A percentile compares a stretch with the other conserved stretches of the same genome.
Conservation (phyloP, 2,113 vertebrate species). For the Maccullochella peelii region DNA sequence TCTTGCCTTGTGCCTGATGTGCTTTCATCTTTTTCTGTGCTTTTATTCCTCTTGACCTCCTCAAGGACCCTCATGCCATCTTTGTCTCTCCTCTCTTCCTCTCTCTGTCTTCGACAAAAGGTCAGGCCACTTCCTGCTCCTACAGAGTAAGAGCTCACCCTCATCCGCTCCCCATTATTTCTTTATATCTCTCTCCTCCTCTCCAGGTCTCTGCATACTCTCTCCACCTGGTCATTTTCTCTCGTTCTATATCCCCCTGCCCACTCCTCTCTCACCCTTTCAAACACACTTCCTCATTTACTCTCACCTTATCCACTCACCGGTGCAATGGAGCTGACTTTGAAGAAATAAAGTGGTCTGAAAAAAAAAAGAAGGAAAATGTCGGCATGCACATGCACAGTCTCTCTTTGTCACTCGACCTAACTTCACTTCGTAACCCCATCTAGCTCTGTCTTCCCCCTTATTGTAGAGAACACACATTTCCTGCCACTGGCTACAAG, state of each 20-base stretch:
- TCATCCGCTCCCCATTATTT: slow-evolving; percentile 73
- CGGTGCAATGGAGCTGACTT: slow-evolving; percentile 67
- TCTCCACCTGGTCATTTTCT: slow-evolving; percentile 26
- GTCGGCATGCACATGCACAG: slow-evolving; percentile 82
- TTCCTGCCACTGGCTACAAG: slow-evolving; percentile 42
- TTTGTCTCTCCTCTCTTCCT: slow-evolving; percentile 30
- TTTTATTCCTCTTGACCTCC: slow-evolving; percentile 63
- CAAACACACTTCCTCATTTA: slow-evolving; percentile 36
- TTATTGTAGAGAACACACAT: slow-evolving; percentile 51
- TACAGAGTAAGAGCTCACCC: slow-evolving; percentile 62
- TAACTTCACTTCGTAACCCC: slow-evolving; percentile 47
- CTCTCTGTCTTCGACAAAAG: slow-evolving; percentile 48
- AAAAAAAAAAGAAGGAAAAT: slow-evolving; percentile 55
- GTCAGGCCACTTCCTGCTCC: slow-evolving; percentile 63
- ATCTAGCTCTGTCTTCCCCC: slow-evolving; percentile 22
- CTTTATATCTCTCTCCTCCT: slow-evolving; percentile 63
- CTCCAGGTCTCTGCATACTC: slow-evolving; percentile 29
- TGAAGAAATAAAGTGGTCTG: slow-evolving; percentile 66
- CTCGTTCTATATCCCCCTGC: slow-evolving; percentile 35
- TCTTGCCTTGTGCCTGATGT: slow-evolving; percentile 87
- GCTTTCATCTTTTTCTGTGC: slow-evolving; percentile 75
- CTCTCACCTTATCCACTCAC: slow-evolving; percentile 56
- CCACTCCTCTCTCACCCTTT: slow-evolving; percentile 44
- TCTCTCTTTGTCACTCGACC: slow-evolving; percentile 65
- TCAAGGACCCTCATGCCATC: slow-evolving; percentile 50